Conservation (phyloP, 2,113 vertebrate species). For the Tachycineta bicolor region DNA sequence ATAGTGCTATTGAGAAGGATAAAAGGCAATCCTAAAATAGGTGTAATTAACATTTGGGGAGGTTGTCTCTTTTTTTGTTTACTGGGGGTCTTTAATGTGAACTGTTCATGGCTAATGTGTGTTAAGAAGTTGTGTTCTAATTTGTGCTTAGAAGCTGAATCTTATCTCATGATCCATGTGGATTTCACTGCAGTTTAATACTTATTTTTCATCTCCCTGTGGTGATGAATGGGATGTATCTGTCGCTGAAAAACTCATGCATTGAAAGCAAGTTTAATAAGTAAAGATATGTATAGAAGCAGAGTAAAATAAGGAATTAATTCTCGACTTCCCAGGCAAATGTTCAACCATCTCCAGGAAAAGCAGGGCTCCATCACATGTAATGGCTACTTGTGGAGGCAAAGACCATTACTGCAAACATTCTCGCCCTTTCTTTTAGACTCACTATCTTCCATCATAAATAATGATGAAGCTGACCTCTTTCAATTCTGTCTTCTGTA, state of each 20-base stretch:
- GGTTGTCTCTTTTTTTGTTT: not conserved
- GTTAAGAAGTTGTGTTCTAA: no score
- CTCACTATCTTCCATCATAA: not conserved
- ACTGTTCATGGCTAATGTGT: not conserved
- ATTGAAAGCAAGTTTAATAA: not conserved
- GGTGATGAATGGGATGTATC: not conserved
- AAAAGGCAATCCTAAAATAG: not conserved
- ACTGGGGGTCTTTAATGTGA: not conserved
- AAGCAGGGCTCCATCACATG: fast-evolving
- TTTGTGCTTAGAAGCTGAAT: not conserved
- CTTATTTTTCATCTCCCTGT: not conserved
- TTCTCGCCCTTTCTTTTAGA: not conserved
- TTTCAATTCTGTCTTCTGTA: not conserved
- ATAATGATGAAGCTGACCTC: not conserved
- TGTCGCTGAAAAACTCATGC: not conserved
- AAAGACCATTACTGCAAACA: fast-evolving
- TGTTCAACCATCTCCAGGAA: not conserved
- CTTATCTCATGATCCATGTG: not conserved
- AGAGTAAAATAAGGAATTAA: not conserved
- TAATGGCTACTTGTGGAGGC: not conserved
- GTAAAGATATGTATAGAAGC: fast-evolving
- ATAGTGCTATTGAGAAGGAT: not conserved
- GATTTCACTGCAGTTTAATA: not conserved
- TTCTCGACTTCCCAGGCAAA: fast-evolving
- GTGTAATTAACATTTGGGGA: not conserved